Percentiles rank a stretch among this genome's conserved stretches.
Conservation (phyloP, 2,888 invertebrate genomes). For the Halictus ligatus region DNA sequence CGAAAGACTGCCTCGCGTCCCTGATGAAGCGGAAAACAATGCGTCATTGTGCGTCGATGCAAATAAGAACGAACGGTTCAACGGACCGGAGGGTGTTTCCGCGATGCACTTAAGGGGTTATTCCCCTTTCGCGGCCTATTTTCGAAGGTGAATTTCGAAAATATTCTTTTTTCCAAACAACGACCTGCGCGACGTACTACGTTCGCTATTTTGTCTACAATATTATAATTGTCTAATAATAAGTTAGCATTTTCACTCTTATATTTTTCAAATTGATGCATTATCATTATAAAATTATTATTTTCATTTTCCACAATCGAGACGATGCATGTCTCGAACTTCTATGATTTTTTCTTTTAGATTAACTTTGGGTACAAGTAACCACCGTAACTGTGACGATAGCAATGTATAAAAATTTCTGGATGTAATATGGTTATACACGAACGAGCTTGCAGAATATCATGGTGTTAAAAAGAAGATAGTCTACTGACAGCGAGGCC, state of each 20-base stretch:
- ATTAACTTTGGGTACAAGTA: no score
- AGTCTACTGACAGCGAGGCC: background rate
- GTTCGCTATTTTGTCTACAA: no score
- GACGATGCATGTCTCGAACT: background rate
- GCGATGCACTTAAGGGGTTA: background rate
- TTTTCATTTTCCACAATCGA: background rate
- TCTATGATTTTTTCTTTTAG: no score
- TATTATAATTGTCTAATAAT: background rate
- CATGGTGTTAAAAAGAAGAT: background rate
- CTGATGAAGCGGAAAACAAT: slow-evolving; percentile 36
- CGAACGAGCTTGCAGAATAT: no score
- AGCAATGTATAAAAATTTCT: no score
- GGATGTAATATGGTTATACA: no score
- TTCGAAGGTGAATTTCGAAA: background rate
- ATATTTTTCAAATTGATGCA: no score
- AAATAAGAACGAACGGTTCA: slow-evolving; percentile 21
- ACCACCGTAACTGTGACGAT: no score
- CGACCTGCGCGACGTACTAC: background rate
- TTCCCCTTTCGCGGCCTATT: slow-evolving; percentile 4
- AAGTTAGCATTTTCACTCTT: no score
- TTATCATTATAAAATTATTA: no score
- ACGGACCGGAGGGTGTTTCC: background rate
- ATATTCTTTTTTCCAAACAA: background rate
- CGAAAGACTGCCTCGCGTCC: slow-evolving; percentile 29
- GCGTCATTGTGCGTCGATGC: slow-evolving; percentile 39